A percentile compares a stretch with the other conserved stretches of the same genome.
Conservation (phyloP, 2,888 invertebrate species). For the Trichogramma dendrolimi region DNA sequence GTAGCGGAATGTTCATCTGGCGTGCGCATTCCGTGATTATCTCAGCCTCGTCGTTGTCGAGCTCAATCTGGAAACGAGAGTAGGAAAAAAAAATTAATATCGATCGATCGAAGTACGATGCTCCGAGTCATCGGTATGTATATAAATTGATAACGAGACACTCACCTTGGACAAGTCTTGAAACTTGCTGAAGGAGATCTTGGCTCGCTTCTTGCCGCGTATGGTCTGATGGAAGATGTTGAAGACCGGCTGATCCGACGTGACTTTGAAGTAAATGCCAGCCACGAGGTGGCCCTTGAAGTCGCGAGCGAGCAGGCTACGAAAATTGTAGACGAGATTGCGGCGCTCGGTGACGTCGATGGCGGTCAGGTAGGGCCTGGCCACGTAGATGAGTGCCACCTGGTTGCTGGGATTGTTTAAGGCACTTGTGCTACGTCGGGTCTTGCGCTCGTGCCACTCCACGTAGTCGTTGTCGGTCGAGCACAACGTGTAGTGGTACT, state of each 20-base stretch:
- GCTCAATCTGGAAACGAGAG: conserved; percentile 37
- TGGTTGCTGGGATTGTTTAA: conserved; percentile 55
- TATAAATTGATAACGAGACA: conserved; percentile 3
- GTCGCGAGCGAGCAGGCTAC: conserved; percentile 76
- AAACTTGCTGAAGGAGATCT: conserved; percentile 72
- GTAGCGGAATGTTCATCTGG: conserved; percentile 66
- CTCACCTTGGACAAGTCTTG: conserved; percentile 56
- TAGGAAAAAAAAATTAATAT: conserved; percentile 3
- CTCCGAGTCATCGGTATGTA: no score
- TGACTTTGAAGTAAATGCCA: conserved; percentile 80
- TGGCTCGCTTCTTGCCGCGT: conserved; percentile 64
- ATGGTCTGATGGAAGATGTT: conserved; percentile 76
- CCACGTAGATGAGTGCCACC: conserved; percentile 73
- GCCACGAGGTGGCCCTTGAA: conserved; percentile 79
- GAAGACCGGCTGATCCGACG: conserved; percentile 56
- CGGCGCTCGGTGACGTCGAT: conserved; percentile 84
- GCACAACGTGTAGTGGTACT: conserved; percentile 77
- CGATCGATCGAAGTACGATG: neutral
- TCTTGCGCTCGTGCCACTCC: conserved; percentile 81
- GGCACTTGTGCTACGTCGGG: conserved; percentile 57
- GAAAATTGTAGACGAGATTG: conserved; percentile 80
- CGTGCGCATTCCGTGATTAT: conserved; percentile 67
- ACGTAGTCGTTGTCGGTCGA: conserved; percentile 69
- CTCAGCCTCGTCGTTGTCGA: conserved; percentile 54
- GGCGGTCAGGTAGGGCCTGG: conserved; percentile 73